A percentile compares a stretch with the other conserved stretches of the same genome.
Evolutionary conservation across 2,113 vertebrate species (phyloP).

Genomic region (Lota lota): DNA sequence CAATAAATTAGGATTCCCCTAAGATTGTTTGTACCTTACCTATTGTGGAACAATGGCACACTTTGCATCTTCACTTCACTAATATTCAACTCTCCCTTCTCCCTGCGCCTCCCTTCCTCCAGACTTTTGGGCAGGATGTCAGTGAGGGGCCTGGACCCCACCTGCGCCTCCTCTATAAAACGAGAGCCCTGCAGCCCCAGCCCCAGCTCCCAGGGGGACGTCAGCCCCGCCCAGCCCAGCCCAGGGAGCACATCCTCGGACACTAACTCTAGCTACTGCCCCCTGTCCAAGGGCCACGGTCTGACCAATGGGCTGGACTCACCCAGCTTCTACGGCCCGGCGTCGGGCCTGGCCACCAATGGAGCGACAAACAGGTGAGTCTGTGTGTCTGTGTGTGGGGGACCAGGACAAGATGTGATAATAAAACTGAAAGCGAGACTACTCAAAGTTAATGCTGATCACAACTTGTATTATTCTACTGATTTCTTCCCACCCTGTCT

Average conservation of each 20-base stretch:
- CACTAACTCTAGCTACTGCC: slow-evolving; percentile 93
- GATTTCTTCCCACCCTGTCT: not conserved
- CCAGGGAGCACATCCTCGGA: slow-evolving; percentile 92
- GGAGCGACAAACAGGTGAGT: slow-evolving; percentile 54
- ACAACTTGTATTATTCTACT: not conserved
- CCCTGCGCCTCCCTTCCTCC: slow-evolving; percentile 5
- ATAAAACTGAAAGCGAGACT: not conserved
- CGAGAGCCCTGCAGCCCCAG: slow-evolving; percentile 94
- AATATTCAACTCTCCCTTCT: too few relatives aligned
- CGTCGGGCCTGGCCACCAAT: slow-evolving; percentile 32
- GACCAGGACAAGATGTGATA: not conserved
- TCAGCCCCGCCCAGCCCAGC: slow-evolving; percentile 91
- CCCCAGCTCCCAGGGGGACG: slow-evolving; percentile 90
- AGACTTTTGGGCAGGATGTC: slow-evolving; percentile 97
- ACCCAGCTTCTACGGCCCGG: slow-evolving; percentile 75
- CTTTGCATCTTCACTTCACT: too few relatives aligned
- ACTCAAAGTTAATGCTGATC: not conserved
- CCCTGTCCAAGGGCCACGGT: slow-evolving; percentile 82
- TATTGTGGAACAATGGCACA: too few relatives aligned
- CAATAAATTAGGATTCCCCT: too few relatives aligned
- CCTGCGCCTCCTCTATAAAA: slow-evolving; percentile 93
- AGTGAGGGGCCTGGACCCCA: slow-evolving; percentile 92
- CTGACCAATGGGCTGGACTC: slow-evolving; percentile 87
- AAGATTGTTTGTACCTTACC: too few relatives aligned
- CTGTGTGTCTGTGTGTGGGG: slow-evolving; percentile 2